Evolutionary conservation across 2,888 invertebrate species (phyloP).

Genomic region (Drosophila fulvimacula): DNA sequence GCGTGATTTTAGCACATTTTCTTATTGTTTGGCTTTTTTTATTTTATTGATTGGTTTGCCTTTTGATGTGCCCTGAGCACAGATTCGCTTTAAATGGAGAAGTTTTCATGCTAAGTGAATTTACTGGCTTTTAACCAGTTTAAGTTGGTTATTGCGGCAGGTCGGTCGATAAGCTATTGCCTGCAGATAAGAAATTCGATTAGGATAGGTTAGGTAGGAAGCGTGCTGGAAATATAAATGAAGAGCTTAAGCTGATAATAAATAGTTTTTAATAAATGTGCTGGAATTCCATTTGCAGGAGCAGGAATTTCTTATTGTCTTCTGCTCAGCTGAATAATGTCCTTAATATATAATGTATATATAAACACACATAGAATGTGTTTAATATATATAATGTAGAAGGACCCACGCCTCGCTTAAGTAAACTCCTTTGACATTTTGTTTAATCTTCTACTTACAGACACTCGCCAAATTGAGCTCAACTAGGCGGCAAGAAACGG

Average conservation of each 20-base stretch:
- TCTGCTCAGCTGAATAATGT: not conserved
- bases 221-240: not conserved
- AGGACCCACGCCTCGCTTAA: not conserved
- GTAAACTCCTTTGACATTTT: constrained; percentile 21
- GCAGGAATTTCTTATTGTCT: too few species aligned
- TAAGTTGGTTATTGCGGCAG: constrained; percentile 81
- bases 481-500: constrained; percentile 21
- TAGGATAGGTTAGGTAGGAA: constrained; percentile 31
- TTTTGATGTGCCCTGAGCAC: constrained; percentile 6
- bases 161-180: constrained; percentile 70
- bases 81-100: constrained; percentile 14
- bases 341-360: not conserved
- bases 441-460: constrained; percentile 59
- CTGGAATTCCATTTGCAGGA: not conserved
- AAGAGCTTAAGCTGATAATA: not conserved
- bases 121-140: constrained; percentile 74
- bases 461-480: constrained; percentile 30
- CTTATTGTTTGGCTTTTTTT: constrained; percentile 33
- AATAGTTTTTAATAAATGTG: too few species aligned
- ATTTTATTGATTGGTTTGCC: constrained; percentile 22
- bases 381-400: not conserved
- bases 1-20: constrained; percentile 66
- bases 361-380: not conserved
- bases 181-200: constrained; percentile 6
- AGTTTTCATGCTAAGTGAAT: constrained; percentile 53